A percentile compares a stretch with the other conserved stretches of the same genome.
phyloP scores from a whole-genome alignment of 2,888 invertebrate species.

The Lycia hirtaria region DNA sequence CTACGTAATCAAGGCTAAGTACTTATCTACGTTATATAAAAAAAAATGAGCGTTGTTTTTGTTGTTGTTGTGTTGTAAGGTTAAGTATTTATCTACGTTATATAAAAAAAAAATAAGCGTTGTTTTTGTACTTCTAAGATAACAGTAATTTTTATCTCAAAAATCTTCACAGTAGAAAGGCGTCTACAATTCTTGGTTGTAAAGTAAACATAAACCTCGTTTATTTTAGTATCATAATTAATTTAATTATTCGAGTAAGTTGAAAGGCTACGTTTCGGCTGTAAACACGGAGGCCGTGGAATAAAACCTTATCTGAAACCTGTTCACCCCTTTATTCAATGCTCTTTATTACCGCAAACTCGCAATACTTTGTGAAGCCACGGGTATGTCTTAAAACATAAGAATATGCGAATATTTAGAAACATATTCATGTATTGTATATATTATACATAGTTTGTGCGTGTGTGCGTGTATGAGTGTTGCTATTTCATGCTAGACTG shows the following conservation, averaged over 20 bases:
- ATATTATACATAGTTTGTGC: no score
- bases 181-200: conserved; percentile 15
- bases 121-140: neutral
- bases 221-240: conserved; percentile 42
- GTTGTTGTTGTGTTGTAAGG: no score
- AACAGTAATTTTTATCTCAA: neutral
- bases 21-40: no score
- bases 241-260: conserved; percentile 41
- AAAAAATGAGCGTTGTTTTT: no score
- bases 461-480: no score
- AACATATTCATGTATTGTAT: no score
- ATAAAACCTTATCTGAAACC: conserved; percentile 65
- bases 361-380: conserved; percentile 61
- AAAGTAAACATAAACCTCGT: conserved; percentile 32
- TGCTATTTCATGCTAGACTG: no score
- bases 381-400: conserved; percentile 2
- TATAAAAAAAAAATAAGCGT: neutral
- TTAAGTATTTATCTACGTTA: no score
- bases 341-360: conserved; percentile 67
- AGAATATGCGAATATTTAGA: neutral
- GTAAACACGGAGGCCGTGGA: conserved; percentile 49
- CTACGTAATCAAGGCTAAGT: no score
- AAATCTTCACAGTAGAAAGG: conserved; percentile 1
- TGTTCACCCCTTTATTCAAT: conserved; percentile 65
- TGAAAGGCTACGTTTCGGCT: conserved; percentile 40